These are phyloP conservation scores for Hirudinaria manillensis DNA, from an alignment of 2,888 invertebrate genomes.

Conservation along the genomic window DNA sequence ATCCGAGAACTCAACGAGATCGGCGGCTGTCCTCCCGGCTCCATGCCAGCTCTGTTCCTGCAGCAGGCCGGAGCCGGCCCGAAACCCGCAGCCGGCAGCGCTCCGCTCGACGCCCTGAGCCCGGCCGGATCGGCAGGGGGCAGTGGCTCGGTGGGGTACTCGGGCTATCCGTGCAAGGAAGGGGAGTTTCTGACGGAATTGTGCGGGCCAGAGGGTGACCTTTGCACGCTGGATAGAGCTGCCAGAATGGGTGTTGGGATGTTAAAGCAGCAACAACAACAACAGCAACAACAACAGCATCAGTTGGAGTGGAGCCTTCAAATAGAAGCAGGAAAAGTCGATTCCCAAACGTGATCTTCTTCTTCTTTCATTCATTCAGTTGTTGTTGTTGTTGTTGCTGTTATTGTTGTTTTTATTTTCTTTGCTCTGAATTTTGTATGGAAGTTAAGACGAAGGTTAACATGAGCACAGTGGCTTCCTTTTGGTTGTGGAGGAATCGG, in stretches of 20 bases:
- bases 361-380: neutral
- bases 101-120: neutral
- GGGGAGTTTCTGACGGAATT: neutral
- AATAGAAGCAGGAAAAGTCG: neutral
- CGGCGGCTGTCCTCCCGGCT: neutral
- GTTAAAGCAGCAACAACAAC: neutral
- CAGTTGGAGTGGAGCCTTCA: neutral
- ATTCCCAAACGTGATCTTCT: neutral
- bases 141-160: neutral
- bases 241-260: too few relatives aligned
- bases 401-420: neutral
- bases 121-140: neutral
- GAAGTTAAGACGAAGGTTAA: too few relatives aligned
- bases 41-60: neutral
- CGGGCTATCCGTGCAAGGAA: neutral
- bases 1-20: constrained; percentile 47
- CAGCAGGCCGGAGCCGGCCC: neutral
- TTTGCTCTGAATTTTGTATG: neutral
- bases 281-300: neutral
- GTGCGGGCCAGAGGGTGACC: neutral
- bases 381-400: neutral
- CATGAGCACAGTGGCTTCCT: too few relatives aligned
- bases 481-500: too few relatives aligned
- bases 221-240: too few relatives aligned
- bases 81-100: neutral